Conservation (phyloP, 2,113 vertebrate genomes). For the Oncorhynchus tshawytscha region DNA sequence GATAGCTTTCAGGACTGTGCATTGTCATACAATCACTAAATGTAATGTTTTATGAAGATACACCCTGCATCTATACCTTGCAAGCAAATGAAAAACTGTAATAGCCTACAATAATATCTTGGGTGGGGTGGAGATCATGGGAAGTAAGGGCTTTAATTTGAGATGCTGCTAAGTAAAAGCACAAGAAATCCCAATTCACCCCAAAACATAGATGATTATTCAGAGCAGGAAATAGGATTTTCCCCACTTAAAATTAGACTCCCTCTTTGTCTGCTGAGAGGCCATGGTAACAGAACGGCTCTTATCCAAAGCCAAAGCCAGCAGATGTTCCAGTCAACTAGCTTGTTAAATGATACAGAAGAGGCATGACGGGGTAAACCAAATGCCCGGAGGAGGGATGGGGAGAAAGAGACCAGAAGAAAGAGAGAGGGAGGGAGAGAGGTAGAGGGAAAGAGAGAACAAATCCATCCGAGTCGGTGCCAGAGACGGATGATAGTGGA, state of each 20-base stretch:
- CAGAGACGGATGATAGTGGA: conserved; percentile 27
- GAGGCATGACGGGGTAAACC: not conserved
- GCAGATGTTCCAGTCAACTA: conserved; percentile 14
- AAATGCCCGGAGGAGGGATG: conserved; percentile 4
- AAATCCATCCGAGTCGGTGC: conserved; percentile 45
- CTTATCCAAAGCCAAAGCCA: conserved; percentile 21
- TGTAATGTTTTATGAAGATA: too few relatives aligned
- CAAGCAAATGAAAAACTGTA: not conserved
- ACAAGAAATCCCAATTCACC: not conserved
- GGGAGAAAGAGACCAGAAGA: not conserved
- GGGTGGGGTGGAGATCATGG: not conserved
- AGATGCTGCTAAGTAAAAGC: not conserved
- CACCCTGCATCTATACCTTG: too few relatives aligned
- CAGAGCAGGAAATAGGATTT: conserved; percentile 45
- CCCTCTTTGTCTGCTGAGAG: conserved; percentile 19
- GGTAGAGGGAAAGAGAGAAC: conserved; percentile 18
- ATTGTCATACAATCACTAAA: too few relatives aligned
- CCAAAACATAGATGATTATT: not conserved
- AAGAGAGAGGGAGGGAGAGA: not conserved
- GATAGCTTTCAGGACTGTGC: too few relatives aligned
- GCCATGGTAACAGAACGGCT: not conserved
- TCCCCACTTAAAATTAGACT: not conserved
- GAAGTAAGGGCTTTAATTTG: not conserved
- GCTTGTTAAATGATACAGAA: too few relatives aligned
- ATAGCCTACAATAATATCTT: not conserved